Base-by-base conservation (phyloP, 1,140 invertebrate species). In the Bombus impatiens region DNA sequence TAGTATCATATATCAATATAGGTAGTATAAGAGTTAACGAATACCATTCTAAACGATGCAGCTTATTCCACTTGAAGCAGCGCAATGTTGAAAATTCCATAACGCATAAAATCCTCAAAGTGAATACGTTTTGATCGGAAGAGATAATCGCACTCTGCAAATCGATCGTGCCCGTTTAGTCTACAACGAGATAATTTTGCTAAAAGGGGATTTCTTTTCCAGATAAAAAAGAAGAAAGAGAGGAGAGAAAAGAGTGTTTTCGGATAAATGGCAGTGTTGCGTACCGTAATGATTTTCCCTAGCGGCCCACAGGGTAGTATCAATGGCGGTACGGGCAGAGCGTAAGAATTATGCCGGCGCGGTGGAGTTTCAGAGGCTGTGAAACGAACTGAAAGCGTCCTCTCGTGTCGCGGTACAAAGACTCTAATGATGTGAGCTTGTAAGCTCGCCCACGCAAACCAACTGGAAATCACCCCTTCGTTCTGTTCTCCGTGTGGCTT, bases 401-500 rank as follows among this genome's bases (percentile, higher is more conserved):
- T 59, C 35, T 40, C 47, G 83, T 44, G 65, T 53, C 81, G 15
- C 40, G 4, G 68, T 76, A 90, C 89, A 90, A 90, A 90, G 89
- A 83, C 76, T 90, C 90, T 90, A 90, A 90, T 90, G 87, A 90
- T 83, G 90, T 62, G 86, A 83, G 82, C 78, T 88, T 53, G 82
- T 77, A 82, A 79, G 89, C 89, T 80, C 86, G 67, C 57, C 71
- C 89, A 86, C 81, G 89, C 76, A 78, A 89, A 78, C 81, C 89
- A 86, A 80, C 89, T 87, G 89, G 89, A 90, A 90, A 90, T 90
- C 87, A 88, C 15, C 71, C 83, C 82, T 76, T 70, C 65, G 74
- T 83, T 85, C 37, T 59, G 37, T 53, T 22, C 37, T 42, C 53
- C 59, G 42, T 35, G 82, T 40, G 35, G 76, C 67, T 72, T 85